These are phyloP conservation scores for Brachionus angularis DNA, from an alignment of 1,140 invertebrate genomes.

Conservation along the genomic window DNA sequence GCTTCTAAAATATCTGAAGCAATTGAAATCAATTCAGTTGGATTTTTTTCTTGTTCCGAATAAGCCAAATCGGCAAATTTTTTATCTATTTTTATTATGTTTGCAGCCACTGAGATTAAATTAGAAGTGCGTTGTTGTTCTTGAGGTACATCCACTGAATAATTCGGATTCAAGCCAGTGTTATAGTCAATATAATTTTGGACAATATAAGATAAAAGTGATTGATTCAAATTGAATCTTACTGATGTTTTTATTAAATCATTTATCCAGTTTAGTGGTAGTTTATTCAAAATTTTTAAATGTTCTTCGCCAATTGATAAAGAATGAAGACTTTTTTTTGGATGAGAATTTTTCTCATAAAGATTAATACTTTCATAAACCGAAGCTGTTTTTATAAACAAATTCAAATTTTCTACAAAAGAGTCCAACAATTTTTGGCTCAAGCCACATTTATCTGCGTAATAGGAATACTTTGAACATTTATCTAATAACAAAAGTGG, in stretches of 20 bases:
- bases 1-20: background rate
- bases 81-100: slow-evolving; percentile 21
- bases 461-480: background rate
- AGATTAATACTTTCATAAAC: slow-evolving; percentile 9
- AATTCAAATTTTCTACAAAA: slow-evolving; percentile 31
- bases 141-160: background rate
- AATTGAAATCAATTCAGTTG: background rate
- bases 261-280: slow-evolving; percentile 41
- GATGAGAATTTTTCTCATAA: background rate
- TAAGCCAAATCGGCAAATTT: slow-evolving; percentile 10
- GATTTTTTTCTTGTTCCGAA: background rate
- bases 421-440: slow-evolving; percentile 13
- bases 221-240: background rate
- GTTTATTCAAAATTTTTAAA: slow-evolving; percentile 11
- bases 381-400: slow-evolving; percentile 2
- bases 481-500: slow-evolving; percentile 1
- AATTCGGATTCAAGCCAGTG: slow-evolving; percentile 28
- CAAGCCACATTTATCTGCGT: slow-evolving; percentile 5
- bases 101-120: slow-evolving; percentile 13
- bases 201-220: slow-evolving; percentile 9
- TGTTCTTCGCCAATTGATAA: background rate
- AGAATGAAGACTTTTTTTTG: background rate
- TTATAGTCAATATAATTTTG: slow-evolving; percentile 36
- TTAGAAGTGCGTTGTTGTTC: background rate
- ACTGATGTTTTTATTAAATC: background rate